phyloP scores from a whole-genome alignment of 2,888 invertebrate species.

The Himalopsyche japonica region DNA sequence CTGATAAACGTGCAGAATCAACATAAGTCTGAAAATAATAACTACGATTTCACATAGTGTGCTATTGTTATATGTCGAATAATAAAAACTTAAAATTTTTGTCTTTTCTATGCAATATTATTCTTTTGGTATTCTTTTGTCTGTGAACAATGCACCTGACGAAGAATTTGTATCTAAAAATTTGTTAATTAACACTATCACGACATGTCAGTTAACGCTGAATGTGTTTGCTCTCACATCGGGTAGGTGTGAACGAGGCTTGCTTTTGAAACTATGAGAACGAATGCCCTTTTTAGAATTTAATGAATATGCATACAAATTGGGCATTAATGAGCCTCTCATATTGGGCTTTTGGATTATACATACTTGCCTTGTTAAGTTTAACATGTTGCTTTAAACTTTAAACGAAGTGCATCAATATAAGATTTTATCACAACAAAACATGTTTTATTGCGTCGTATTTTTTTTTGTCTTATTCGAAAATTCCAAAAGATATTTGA shows the following conservation, averaged over 20 bases:
- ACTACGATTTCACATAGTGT: background rate
- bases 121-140: background rate
- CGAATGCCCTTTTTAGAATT: background rate
- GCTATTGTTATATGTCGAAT: background rate
- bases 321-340: background rate
- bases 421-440: background rate
- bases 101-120: background rate
- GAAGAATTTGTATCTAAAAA: background rate
- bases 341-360: background rate
- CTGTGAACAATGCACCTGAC: background rate
- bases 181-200: background rate
- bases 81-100: background rate
- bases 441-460: background rate
- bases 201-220: background rate
- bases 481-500: too few species aligned
- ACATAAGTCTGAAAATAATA: background rate
- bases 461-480: too few species aligned
- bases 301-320: constrained; percentile 1
- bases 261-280: background rate
- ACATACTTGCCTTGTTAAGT: background rate
- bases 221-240: background rate
- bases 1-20: too few species aligned
- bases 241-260: background rate
- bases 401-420: background rate
- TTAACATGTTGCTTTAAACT: background rate